A percentile compares a stretch with the other conserved stretches of the same genome.
Conservation (phyloP, 2,113 vertebrate species). For the Alligator sinensis region DNA sequence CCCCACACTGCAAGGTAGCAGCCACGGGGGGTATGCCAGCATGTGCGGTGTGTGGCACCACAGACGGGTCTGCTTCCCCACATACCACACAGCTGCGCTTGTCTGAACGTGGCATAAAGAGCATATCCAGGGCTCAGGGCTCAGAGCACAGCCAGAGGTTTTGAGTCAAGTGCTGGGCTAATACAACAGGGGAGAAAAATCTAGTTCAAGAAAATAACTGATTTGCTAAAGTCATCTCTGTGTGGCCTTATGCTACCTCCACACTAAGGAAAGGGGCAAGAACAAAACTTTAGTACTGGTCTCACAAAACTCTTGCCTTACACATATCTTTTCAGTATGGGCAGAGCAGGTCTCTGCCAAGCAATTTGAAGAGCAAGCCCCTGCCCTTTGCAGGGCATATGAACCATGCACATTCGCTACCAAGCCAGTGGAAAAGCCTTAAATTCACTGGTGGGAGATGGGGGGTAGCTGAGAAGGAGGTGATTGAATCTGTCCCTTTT, state of each 20-base stretch:
- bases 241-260: background rate
- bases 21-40: no score
- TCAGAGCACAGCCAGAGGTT: background rate
- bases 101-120: background rate
- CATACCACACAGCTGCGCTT: no score
- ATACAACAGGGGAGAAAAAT: background rate
- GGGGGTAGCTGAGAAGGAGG: background rate
- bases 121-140: background rate
- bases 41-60: no score
- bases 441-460: fast-evolving
- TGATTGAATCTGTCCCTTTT: background rate
- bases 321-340: background rate
- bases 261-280: background rate
- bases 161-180: background rate
- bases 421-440: background rate
- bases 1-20: no score
- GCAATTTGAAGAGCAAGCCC: background rate
- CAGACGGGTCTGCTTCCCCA: no score
- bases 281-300: background rate
- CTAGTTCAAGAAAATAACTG: background rate
- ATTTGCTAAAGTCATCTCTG: background rate
- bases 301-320: background rate
- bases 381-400: background rate
- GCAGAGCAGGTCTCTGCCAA: no score
- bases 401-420: background rate